A percentile compares a stretch with the other conserved stretches of the same genome.
phyloP scores from a whole-genome alignment of 2,113 vertebrate genomes.

The Gulo gulo region DNA sequence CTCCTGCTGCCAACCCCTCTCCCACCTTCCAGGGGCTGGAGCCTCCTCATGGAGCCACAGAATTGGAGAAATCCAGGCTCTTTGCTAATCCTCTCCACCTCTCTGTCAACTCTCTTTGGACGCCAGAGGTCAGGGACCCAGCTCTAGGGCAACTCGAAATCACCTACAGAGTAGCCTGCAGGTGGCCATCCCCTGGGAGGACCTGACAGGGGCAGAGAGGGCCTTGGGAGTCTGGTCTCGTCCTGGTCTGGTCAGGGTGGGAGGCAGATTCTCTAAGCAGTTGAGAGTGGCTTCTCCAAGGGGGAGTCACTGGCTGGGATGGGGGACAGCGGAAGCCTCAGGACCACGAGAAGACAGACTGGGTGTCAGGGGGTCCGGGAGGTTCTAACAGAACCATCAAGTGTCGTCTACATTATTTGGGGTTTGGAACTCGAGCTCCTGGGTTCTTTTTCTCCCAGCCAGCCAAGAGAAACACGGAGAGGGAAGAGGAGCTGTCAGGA shows the following conservation, averaged over 20 bases:
- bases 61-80: neutral
- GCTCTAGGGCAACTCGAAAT: neutral
- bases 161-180: neutral
- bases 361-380: fast-evolving
- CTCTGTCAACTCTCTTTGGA: neutral
- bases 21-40: neutral
- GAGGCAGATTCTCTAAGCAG: neutral
- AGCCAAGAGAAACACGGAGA: neutral
- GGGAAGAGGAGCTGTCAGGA: neutral
- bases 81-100: neutral
- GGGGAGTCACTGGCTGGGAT: neutral
- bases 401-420: fast-evolving
- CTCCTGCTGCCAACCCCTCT: neutral
- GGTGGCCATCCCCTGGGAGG: neutral
- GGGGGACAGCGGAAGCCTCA: too few species aligned
- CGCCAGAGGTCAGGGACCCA: neutral
- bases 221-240: too few species aligned
- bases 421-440: neutral
- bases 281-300: neutral
- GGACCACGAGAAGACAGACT: neutral
- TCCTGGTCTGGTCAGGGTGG: fast-evolving
- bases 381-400: neutral
- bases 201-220: neutral
- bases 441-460: neutral
- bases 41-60: neutral